A percentile compares a stretch with the other conserved stretches of the same genome.
These are phyloP conservation scores for Apaloderma vittatum DNA, from an alignment of 2,113 vertebrate genomes.

Conservation along the genomic window DNA sequence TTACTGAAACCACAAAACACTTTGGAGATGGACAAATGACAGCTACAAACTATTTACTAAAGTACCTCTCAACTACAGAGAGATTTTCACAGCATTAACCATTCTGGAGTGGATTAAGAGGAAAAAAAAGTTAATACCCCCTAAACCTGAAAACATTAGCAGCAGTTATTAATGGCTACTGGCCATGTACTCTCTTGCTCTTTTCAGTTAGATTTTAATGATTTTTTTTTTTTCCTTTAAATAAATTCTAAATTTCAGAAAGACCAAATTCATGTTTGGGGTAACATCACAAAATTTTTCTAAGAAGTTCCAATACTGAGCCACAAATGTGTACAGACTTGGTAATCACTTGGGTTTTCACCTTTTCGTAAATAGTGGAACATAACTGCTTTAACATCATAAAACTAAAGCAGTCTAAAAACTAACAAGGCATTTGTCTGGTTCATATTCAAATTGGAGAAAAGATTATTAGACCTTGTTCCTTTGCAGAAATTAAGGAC, in stretches of 20 bases:
- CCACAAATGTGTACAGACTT: slow-evolving; percentile 4
- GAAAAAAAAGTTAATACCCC: neutral
- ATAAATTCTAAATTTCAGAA: neutral
- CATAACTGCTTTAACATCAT: slow-evolving; percentile 27
- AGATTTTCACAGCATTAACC: neutral
- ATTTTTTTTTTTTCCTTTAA: neutral
- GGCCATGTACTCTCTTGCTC: neutral
- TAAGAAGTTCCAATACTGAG: neutral
- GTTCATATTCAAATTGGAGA: neutral
- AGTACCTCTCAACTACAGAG: neutral
- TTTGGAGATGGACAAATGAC: neutral
- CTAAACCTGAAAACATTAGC: neutral
- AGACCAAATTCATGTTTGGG: neutral
- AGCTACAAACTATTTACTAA: neutral
- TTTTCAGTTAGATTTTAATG: neutral
- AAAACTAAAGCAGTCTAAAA: neutral
- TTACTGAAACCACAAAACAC: neutral
- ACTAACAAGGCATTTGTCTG: neutral
- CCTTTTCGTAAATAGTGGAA: slow-evolving; percentile 26
- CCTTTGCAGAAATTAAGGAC: slow-evolving; percentile 2
- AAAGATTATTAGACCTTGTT: neutral
- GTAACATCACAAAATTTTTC: neutral
- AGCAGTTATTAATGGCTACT: neutral
- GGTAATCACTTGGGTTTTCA: slow-evolving; percentile 38
- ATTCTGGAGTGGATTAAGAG: neutral